Conservation (phyloP, 2,797 vertebrate species). For the Myotis vivesi region DNA sequence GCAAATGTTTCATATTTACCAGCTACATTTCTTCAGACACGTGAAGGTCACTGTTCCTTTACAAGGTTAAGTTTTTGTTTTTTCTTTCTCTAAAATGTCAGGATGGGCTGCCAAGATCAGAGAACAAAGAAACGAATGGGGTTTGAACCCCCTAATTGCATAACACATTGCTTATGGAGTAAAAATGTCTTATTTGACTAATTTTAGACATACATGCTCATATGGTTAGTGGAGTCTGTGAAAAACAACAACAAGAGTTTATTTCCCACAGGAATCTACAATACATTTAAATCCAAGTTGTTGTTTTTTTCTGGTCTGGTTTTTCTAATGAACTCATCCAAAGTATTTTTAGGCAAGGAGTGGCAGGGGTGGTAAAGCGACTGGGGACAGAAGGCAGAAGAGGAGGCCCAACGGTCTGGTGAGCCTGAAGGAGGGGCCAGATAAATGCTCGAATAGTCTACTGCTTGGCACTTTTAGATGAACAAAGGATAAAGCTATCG, state of each 20-base stretch:
- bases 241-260: conserved; percentile 10
- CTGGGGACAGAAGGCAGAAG: background rate
- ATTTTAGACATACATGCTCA: conserved; percentile 31
- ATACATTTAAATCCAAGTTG: background rate
- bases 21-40: conserved; percentile 59
- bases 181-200: conserved; percentile 41
- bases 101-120: conserved; percentile 44
- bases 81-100: conserved; percentile 61
- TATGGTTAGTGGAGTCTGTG: conserved; percentile 6
- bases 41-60: conserved; percentile 72
- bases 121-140: conserved; percentile 51
- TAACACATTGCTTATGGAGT: background rate
- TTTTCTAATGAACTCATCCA: background rate
- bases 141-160: background rate
- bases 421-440: background rate
- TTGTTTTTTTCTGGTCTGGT: background rate
- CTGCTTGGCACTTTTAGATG: background rate
- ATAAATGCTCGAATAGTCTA: background rate
- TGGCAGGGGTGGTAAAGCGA: background rate
- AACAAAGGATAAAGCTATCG: background rate
- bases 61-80: conserved; percentile 62
- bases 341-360: conserved; percentile 31
- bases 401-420: background rate
- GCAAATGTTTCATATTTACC: conserved; percentile 67
- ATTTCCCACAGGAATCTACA: conserved; percentile 45